phyloP scores from a whole-genome alignment of 2,797 vertebrate genomes.

The Bryconaethiops microstoma region DNA sequence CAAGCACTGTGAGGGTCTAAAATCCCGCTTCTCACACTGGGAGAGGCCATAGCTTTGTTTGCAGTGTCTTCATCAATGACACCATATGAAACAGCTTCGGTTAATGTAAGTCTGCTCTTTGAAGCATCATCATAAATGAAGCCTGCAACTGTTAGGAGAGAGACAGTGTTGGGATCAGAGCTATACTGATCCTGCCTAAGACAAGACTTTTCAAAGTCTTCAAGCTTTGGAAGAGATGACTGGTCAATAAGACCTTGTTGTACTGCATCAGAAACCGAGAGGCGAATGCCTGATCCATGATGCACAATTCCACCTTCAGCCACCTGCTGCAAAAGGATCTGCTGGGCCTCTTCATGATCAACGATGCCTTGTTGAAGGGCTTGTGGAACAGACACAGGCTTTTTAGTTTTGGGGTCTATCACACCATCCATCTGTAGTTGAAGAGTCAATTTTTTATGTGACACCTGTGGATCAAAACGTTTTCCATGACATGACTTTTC shows the following conservation, averaged over 20 bases:
- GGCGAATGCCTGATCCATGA: conserved; percentile 86
- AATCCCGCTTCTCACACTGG: conserved; percentile 71
- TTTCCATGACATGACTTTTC: conserved; percentile 92
- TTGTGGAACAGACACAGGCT: conserved; percentile 76
- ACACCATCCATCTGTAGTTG: conserved; percentile 91
- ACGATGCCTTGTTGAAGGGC: conserved; percentile 83
- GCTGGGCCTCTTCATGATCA: conserved; percentile 74
- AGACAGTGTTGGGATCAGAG: conserved; percentile 62
- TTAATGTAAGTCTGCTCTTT: conserved; percentile 75
- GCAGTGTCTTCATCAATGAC: conserved; percentile 71
- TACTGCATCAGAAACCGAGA: conserved; percentile 82
- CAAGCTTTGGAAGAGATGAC: conserved; percentile 77
- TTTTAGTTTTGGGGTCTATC: conserved; percentile 82
- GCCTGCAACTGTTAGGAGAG: conserved; percentile 73
- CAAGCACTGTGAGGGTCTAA: conserved; percentile 83
- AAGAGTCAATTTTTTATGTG: conserved; percentile 79
- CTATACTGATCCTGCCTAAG: conserved; percentile 61
- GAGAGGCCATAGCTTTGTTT: conserved; percentile 70
- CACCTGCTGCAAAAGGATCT: conserved; percentile 84
- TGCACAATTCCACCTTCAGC: conserved; percentile 92
- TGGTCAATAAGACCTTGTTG: conserved; percentile 79
- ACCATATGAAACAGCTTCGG: conserved; percentile 76
- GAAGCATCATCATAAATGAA: conserved; percentile 74
- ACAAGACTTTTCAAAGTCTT: conserved; percentile 74
- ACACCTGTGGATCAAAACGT: conserved; percentile 68